These are phyloP conservation scores for Bergia puertoricense DNA, from an alignment of 92 coral and sea anemone species.

Conservation along the genomic window DNA sequence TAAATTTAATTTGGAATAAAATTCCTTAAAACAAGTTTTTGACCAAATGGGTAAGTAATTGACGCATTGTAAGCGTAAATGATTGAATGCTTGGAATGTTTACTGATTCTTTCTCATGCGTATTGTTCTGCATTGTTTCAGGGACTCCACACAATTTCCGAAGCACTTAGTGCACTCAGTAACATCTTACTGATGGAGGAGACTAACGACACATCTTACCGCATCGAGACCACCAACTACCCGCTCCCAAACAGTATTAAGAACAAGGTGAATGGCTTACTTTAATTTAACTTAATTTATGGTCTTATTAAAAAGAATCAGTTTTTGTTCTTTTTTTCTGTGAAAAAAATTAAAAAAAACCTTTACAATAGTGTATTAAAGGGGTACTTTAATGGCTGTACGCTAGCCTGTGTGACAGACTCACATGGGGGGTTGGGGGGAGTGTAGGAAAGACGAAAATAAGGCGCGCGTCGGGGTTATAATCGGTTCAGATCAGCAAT, in stretches of 20 bases:
- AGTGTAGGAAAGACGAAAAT: no score
- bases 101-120: background rate
- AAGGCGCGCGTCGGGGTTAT: no score
- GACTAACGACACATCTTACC: conserved; percentile 47
- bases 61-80: background rate
- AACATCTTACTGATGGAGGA: conserved; percentile 71
- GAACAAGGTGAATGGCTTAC: conserved; percentile 69
- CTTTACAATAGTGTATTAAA: background rate
- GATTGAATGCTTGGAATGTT: no score
- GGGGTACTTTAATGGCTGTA: no score
- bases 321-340: no score
- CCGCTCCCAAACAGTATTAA: conserved; percentile 89
- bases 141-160: conserved; percentile 92
- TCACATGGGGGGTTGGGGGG: no score
- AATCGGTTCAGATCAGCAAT: no score
- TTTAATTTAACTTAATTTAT: background rate
- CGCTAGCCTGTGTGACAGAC: no score
- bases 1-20: no score
- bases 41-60: background rate
- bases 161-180: conserved; percentile 84
- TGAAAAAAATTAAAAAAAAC: background rate
- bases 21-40: background rate
- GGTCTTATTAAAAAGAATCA: no score
- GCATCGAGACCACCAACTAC: conserved; percentile 77
- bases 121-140: conserved; percentile 20